Evolutionary conservation across 2,113 vertebrate genomes (phyloP).

Genomic region (Columba livia): DNA sequence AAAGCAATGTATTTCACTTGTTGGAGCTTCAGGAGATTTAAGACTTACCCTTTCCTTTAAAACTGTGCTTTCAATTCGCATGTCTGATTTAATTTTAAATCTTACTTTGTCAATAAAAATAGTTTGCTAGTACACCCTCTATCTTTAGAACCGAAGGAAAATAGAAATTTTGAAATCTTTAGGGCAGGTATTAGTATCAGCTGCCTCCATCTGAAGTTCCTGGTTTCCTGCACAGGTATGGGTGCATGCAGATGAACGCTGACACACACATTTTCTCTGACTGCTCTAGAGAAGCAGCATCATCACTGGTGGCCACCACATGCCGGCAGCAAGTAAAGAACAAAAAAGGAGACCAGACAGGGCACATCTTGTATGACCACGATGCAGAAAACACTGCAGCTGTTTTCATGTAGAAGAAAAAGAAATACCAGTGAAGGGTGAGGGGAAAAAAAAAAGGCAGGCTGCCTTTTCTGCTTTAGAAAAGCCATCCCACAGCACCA

Average conservation of each 20-base stretch:
- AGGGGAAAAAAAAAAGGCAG: neutral
- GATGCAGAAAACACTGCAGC: neutral
- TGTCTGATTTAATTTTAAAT: neutral
- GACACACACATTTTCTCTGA: neutral
- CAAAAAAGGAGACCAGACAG: neutral
- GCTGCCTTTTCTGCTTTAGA: neutral
- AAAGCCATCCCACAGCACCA: constrained; percentile 64
- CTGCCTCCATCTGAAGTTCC: neutral
- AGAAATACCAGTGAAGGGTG: neutral
- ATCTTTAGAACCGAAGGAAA: neutral
- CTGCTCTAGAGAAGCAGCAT: neutral
- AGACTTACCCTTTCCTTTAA: neutral
- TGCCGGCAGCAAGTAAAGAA: neutral
- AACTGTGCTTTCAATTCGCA: neutral
- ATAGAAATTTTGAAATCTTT: neutral
- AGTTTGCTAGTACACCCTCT: neutral
- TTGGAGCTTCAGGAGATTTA: neutral
- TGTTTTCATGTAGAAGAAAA: neutral
- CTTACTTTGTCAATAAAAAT: neutral
- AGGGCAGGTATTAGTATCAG: neutral
- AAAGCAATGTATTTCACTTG: neutral
- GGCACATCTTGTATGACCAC: neutral
- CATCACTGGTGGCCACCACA: fast-evolving
- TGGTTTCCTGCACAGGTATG: neutral
- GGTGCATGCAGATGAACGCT: fast-evolving